Conservation (phyloP, 2,113 vertebrate genomes). For the Murina feae region DNA sequence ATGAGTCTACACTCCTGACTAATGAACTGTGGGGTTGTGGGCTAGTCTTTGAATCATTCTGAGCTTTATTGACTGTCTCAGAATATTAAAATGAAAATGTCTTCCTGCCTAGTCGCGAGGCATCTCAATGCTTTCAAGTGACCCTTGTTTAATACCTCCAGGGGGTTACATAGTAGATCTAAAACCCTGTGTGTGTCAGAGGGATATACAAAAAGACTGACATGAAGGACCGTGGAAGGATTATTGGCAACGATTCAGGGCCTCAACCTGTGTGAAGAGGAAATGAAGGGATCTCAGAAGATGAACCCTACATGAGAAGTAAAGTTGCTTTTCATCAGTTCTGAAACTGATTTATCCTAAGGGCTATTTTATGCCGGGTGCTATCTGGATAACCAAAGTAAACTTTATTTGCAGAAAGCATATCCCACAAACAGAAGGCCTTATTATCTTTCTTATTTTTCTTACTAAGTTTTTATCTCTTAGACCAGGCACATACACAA, state of each 20-base stretch:
- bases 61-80: not conserved
- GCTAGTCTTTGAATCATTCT: not conserved
- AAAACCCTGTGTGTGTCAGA: not conserved
- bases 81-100: not conserved
- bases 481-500: not conserved
- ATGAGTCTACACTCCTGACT: not conserved
- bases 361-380: constrained; percentile 42
- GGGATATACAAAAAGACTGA: not conserved
- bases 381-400: not conserved
- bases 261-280: not conserved
- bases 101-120: not conserved
- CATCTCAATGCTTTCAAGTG: not conserved
- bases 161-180: not conserved
- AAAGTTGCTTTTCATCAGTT: not conserved
- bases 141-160: not conserved
- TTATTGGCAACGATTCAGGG: not conserved
- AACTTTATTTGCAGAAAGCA: not conserved
- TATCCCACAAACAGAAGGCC: not conserved
- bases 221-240: not conserved
- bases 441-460: constrained; percentile 36
- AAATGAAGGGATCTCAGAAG: not conserved
- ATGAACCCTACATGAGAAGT: not conserved
- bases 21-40: not conserved
- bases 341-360: constrained; percentile 22
- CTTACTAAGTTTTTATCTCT: constrained; percentile 51